Conservation (phyloP, 2,888 invertebrate species). For the Pteria penguin region DNA sequence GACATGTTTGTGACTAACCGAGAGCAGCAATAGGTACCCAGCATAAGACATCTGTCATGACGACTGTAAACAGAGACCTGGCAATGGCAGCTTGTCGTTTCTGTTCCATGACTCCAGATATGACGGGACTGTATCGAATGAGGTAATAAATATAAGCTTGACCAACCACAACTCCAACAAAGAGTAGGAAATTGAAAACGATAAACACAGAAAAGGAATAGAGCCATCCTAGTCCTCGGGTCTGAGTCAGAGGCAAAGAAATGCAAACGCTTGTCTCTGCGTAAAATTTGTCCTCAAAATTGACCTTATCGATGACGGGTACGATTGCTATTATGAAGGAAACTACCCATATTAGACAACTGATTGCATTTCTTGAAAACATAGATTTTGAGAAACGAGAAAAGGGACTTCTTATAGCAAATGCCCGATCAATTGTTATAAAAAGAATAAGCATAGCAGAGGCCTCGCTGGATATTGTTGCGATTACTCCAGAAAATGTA, state of each 20-base stretch:
- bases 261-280: background rate
- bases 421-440: conserved; percentile 13
- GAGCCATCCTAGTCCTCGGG: background rate
- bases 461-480: conserved; percentile 16
- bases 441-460: conserved; percentile 6
- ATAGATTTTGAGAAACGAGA: background rate
- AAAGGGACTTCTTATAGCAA: conserved; percentile 14
- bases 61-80: too few relatives aligned
- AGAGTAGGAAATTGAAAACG: background rate
- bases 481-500: conserved; percentile 7
- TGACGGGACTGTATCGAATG: too few relatives aligned
- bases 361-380: too few relatives aligned
- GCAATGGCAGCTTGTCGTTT: too few relatives aligned
- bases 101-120: too few relatives aligned
- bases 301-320: background rate
- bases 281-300: background rate
- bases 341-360: background rate
- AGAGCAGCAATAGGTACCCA: too few relatives aligned
- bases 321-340: conserved; percentile 1
- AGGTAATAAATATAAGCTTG: background rate
- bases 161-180: background rate
- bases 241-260: background rate
- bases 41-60: too few relatives aligned
- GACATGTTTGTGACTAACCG: too few relatives aligned
- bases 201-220: background rate